Evolutionary conservation across 2,113 vertebrate species (phyloP), one percentile per base, ranked within the genome.

Genomic region (Peromyscus maniculatus): DNA sequence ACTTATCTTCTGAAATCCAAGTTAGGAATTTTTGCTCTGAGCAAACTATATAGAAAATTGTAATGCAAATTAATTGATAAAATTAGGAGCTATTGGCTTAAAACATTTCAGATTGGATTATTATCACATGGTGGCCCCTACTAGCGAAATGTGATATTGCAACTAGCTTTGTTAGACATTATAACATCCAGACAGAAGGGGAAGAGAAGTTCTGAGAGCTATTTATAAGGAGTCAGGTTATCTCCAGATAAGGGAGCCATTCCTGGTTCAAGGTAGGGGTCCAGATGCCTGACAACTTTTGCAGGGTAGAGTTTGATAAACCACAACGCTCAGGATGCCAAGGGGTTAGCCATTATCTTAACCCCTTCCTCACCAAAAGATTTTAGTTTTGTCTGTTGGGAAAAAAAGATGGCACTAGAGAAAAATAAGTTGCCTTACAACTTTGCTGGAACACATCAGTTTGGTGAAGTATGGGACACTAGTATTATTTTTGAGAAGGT

Each of bases 241-340:
- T 96, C 95, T 96, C 95, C 87, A 96, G 91, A 97, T 15, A 43
- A 95, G 96, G 93, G 94, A 97, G 82, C 92, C 97, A 95, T 96
- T 97, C 46, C 67, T 94, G 97, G 96, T 94, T 98, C 92, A 97
- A 97, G 96, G 79, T 96, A 97, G 94, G 95, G 95, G 78, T 95
- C 91, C 94, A 64, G 95, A 78, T 97, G 91, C 96, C 96, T 98
- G 96, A 96, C 79, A 96, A 83, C 79, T 97, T 97, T 97, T 91
- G 96, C 97, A 98, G 97, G 98, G 95, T 98, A 97, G 95, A 97
- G 95, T 97, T 96, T 96, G 96, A 98, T 97, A 97, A 98, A 97
- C 89, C 74, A 95, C 84, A 95, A 95, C 95, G 98, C 96, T 98
- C 96, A 98, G 98, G 97, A 97, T 97, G 98, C 95, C 93, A 97